Evolutionary conservation across 2,888 invertebrate genomes (phyloP).

Genomic region (Galerucella pusilla): DNA sequence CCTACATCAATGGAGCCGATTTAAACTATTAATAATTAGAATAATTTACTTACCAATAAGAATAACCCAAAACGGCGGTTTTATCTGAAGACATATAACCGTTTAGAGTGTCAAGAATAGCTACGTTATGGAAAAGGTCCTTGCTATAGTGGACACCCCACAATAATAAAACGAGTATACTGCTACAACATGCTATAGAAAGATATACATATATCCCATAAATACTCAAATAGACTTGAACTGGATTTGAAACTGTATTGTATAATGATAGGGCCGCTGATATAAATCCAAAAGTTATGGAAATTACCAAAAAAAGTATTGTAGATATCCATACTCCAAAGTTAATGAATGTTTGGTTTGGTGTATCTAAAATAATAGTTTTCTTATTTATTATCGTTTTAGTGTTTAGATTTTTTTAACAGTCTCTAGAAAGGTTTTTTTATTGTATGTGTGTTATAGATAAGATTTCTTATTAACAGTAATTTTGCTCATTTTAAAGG

Average conservation of each 20-base stretch:
- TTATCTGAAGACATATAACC: slow-evolving; percentile 56
- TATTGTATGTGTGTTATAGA: too few relatives aligned
- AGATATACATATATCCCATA: slow-evolving; percentile 74
- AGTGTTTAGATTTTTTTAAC: too few relatives aligned
- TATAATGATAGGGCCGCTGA: slow-evolving; percentile 68
- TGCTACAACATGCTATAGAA: slow-evolving; percentile 62
- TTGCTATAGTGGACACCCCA: slow-evolving; percentile 63
- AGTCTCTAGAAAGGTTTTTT: too few relatives aligned
- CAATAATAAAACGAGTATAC: slow-evolving; percentile 58
- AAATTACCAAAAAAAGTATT: slow-evolving; percentile 67
- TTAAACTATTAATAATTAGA: slow-evolving; percentile 5
- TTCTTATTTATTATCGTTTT: not conserved
- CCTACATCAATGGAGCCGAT: not conserved
- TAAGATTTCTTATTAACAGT: too few relatives aligned
- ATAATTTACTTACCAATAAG: slow-evolving; percentile 63
- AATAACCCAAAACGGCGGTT: slow-evolving; percentile 62
- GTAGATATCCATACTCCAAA: slow-evolving; percentile 69
- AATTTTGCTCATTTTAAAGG: too few relatives aligned
- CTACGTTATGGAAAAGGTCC: slow-evolving; percentile 60
- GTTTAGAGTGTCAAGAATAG: slow-evolving; percentile 61
- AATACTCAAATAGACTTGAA: slow-evolving; percentile 70
- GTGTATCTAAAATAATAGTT: slow-evolving; percentile 34
- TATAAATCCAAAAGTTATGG: slow-evolving; percentile 66
- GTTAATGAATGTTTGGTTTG: slow-evolving; percentile 58
- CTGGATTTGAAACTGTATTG: slow-evolving; percentile 71